Evolutionary conservation across 2,888 invertebrate genomes (phyloP).

Genomic region (Incurvaria masculella): DNA sequence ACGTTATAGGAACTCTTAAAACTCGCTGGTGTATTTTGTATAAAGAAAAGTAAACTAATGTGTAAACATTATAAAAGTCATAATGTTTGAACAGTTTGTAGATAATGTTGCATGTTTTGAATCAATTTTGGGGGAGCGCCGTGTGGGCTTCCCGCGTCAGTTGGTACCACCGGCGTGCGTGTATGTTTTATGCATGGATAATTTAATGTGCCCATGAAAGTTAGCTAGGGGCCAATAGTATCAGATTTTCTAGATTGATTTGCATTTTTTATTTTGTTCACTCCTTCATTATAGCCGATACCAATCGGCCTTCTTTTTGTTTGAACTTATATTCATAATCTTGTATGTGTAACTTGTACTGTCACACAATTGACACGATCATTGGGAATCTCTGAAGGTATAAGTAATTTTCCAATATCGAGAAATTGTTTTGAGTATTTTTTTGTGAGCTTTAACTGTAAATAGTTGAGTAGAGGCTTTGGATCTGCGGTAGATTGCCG

Average conservation of each 20-base stretch:
- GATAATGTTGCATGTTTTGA: constrained; percentile 25
- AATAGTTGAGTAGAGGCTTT: neutral
- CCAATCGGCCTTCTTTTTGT: no score
- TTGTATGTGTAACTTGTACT: no score
- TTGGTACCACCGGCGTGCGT: no score
- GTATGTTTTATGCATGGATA: neutral
- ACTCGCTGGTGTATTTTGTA: constrained; percentile 72
- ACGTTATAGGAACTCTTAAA: constrained; percentile 72
- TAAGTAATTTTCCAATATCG: no score
- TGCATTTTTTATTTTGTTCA: no score
- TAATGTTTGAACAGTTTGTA: constrained; percentile 46
- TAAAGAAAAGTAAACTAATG: constrained; percentile 52
- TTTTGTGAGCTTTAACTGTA: neutral
- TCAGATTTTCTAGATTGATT: no score
- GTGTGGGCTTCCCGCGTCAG: neutral
- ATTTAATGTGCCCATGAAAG: neutral
- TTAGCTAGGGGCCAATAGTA: no score
- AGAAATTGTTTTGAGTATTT: neutral
- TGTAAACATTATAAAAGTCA: constrained; percentile 47
- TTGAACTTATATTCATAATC: no score
- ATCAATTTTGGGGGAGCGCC: constrained; percentile 42
- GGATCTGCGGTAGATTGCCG: neutral
- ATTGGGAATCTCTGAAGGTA: no score
- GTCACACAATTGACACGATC: no score
- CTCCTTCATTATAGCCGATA: no score